Evolutionary conservation across 2,113 vertebrate genomes (phyloP).

Genomic region (Chionodraco myersi): DNA sequence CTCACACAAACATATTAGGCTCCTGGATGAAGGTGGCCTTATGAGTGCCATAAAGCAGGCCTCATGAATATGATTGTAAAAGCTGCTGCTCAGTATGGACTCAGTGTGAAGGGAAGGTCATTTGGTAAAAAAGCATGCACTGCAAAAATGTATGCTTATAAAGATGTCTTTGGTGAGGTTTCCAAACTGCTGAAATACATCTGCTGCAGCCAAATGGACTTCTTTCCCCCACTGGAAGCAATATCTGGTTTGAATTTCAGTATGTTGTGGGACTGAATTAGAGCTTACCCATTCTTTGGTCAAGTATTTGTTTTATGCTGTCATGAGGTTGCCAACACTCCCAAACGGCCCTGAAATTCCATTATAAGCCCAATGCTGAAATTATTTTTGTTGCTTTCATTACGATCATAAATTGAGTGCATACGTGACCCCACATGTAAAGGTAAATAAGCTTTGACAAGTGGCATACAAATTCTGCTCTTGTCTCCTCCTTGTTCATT

Average conservation of each 20-base stretch:
- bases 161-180: constrained; percentile 69
- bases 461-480: constrained; percentile 35
- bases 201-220: constrained; percentile 70
- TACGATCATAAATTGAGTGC: constrained; percentile 43
- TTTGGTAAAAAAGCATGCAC: constrained; percentile 80
- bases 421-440: constrained; percentile 22
- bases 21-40: constrained; percentile 91
- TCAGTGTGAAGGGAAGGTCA: constrained; percentile 83
- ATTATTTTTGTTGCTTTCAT: constrained; percentile 59
- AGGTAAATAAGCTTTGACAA: constrained; percentile 48
- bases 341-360: constrained; percentile 28
- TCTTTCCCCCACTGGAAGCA: constrained; percentile 32
- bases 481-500: constrained; percentile 41
- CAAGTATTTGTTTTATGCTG: constrained; percentile 57
- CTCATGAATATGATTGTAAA: constrained; percentile 92
- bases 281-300: constrained; percentile 55
- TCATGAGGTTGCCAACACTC: constrained; percentile 38
- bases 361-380: constrained; percentile 44
- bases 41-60: constrained; percentile 91
- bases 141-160: constrained; percentile 72
- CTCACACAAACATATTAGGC: constrained; percentile 94
- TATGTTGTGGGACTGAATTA: constrained; percentile 52
- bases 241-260: constrained; percentile 45
- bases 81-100: constrained; percentile 88
- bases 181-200: constrained; percentile 65